Evolutionary conservation across 2,113 vertebrate species (phyloP).

Genomic region (Pelusios castaneus): DNA sequence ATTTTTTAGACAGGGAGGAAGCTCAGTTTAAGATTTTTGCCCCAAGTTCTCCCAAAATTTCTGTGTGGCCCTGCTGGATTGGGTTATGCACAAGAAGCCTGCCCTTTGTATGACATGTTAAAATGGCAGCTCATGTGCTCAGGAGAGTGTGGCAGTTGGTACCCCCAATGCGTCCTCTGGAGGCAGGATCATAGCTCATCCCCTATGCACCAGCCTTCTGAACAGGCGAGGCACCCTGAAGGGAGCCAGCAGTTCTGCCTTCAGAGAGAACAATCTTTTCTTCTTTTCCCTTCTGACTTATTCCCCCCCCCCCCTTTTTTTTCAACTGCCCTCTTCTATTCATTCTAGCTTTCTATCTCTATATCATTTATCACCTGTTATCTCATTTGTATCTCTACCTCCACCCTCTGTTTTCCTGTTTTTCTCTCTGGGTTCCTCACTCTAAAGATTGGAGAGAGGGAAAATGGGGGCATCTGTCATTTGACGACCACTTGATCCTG

Average conservation of each 20-base stretch:
- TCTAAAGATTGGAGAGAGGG: neutral
- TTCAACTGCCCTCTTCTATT: neutral
- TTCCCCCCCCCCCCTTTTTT: neutral
- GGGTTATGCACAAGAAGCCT: neutral
- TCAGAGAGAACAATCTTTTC: neutral
- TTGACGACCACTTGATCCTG: neutral
- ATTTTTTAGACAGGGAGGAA: too few relatives aligned
- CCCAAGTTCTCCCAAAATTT: neutral
- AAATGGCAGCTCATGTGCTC: neutral
- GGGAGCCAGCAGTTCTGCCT: neutral
- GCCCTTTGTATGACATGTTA: neutral
- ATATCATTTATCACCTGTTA: neutral
- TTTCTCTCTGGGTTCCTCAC: neutral
- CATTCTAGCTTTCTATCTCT: neutral
- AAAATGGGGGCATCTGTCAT: neutral
- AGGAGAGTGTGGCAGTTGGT: neutral
- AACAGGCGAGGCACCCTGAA: neutral
- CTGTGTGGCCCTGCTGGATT: neutral
- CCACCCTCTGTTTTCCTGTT: too few relatives aligned
- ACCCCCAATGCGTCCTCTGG: neutral
- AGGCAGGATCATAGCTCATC: neutral
- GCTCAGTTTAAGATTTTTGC: neutral
- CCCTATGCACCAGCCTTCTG: neutral
- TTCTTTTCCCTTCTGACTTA: neutral
- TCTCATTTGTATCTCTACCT: too few relatives aligned